A percentile compares a stretch with the other conserved stretches of the same genome.
Conservation (phyloP, 2,888 invertebrate genomes). For the Anorthoa munda region DNA sequence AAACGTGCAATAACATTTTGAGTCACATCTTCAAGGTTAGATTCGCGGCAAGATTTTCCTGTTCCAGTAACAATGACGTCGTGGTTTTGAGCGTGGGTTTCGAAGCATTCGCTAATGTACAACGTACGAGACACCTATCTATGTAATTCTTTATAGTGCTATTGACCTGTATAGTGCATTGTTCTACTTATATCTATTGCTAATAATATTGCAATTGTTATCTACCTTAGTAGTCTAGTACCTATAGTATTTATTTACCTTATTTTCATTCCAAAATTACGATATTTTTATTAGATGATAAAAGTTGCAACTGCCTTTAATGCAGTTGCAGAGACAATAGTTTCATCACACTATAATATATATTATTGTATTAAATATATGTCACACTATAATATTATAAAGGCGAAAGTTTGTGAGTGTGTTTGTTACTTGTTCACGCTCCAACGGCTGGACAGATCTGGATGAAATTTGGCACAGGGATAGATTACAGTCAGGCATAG, state of each 20-base stretch:
- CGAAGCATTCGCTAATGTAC: too few species aligned
- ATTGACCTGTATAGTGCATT: background rate
- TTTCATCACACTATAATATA: background rate
- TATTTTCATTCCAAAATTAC: background rate
- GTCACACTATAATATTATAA: too few species aligned
- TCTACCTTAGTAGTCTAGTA: too few species aligned
- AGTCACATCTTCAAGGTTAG: conserved; percentile 7
- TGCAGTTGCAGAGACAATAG: background rate
- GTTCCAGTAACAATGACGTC: conserved; percentile 15
- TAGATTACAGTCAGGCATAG: too few species aligned
- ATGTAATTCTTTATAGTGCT: background rate
- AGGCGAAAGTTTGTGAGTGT: too few species aligned
- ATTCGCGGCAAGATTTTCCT: conserved; percentile 34
- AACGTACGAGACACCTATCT: background rate
- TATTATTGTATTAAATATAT: too few species aligned
- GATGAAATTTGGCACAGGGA: too few species aligned
- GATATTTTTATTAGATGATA: background rate
- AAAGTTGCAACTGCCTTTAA: background rate
- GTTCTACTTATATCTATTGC: background rate
- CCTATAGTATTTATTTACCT: background rate
- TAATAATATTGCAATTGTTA: too few species aligned
- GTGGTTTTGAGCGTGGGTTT: background rate
- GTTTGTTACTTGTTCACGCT: too few species aligned
- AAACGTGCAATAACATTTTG: background rate
- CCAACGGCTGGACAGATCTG: too few species aligned